Conservation (phyloP, 1,140 invertebrate species). For the Tribolium madens region DNA sequence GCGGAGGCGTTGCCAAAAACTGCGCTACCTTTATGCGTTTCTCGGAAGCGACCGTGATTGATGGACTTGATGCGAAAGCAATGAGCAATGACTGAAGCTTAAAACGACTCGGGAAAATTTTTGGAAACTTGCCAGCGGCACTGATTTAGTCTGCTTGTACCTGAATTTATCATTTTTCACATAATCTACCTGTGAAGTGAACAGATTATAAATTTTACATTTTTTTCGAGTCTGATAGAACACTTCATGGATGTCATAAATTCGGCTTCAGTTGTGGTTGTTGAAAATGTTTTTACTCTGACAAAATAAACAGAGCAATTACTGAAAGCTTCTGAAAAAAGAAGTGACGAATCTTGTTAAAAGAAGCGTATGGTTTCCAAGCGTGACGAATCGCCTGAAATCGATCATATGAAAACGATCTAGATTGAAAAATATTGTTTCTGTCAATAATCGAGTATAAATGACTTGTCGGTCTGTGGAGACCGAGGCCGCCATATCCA, state of each 20-base stretch:
- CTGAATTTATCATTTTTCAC: conserved; percentile 19
- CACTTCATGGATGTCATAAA: no score
- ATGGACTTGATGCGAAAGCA: conserved; percentile 40
- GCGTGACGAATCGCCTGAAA: conserved; percentile 7
- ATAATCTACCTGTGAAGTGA: neutral
- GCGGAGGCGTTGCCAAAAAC: neutral
- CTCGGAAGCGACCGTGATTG: conserved; percentile 5
- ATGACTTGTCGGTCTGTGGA: conserved; percentile 34
- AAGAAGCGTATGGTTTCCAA: conserved; percentile 12
- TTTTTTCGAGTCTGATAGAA: no score
- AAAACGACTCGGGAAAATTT: no score
- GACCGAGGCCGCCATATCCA: conserved; percentile 32
- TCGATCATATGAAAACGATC: conserved; percentile 36
- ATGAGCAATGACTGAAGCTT: conserved; percentile 24
- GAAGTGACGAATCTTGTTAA: conserved; percentile 23
- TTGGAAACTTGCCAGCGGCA: conserved; percentile 28
- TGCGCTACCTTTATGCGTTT: neutral
- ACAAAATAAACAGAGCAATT: conserved; percentile 28
- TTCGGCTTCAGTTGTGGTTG: neutral
- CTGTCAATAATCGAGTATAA: conserved; percentile 39
- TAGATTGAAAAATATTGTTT: conserved; percentile 40
- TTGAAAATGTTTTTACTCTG: no score
- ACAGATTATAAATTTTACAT: no score
- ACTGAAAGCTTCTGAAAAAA: conserved; percentile 21
- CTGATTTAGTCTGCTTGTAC: conserved; percentile 24